phyloP scores from a whole-genome alignment of 2,888 invertebrate species.

The Subacronicta megacephala region DNA sequence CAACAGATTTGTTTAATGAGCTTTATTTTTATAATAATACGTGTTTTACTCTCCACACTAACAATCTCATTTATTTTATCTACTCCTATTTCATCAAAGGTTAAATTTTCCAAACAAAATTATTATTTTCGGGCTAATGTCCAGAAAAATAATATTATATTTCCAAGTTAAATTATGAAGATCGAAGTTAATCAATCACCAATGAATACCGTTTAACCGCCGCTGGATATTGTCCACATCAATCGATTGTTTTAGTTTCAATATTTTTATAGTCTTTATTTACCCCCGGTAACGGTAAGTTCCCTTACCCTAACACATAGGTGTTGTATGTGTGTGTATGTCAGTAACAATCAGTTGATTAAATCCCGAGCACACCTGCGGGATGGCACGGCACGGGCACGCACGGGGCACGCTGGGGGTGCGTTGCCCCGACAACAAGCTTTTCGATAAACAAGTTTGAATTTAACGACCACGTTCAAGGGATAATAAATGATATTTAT shows the following conservation, averaged over 20 bases:
- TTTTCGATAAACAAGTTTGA: slow-evolving; percentile 77
- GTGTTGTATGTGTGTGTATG: slow-evolving; percentile 45
- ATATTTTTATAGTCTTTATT: slow-evolving; percentile 45
- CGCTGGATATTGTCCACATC: slow-evolving; percentile 13
- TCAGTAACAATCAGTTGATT: slow-evolving; percentile 85
- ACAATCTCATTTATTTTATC: too few relatives aligned
- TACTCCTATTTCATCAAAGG: too few relatives aligned
- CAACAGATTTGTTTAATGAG: slow-evolving; percentile 57
- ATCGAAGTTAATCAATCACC: background rate
- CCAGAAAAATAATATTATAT: too few relatives aligned
- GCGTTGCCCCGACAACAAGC: slow-evolving; percentile 74
- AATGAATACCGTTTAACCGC: background rate
- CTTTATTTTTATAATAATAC: slow-evolving; percentile 54
- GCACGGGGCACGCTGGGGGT: slow-evolving; percentile 57
- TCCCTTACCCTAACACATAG: slow-evolving; percentile 45
- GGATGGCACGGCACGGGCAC: slow-evolving; percentile 60
- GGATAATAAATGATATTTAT: slow-evolving; percentile 19
- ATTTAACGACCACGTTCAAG: slow-evolving; percentile 63
- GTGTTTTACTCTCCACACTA: too few relatives aligned
- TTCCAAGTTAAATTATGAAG: too few relatives aligned
- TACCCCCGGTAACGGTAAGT: slow-evolving; percentile 50
- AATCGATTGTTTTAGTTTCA: slow-evolving; percentile 39
- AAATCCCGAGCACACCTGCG: slow-evolving; percentile 86
- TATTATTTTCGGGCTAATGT: too few relatives aligned
- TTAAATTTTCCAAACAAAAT: too few relatives aligned